phyloP scores from a whole-genome alignment of 2,888 invertebrate species.

The Ceratothoa steindachneri region DNA sequence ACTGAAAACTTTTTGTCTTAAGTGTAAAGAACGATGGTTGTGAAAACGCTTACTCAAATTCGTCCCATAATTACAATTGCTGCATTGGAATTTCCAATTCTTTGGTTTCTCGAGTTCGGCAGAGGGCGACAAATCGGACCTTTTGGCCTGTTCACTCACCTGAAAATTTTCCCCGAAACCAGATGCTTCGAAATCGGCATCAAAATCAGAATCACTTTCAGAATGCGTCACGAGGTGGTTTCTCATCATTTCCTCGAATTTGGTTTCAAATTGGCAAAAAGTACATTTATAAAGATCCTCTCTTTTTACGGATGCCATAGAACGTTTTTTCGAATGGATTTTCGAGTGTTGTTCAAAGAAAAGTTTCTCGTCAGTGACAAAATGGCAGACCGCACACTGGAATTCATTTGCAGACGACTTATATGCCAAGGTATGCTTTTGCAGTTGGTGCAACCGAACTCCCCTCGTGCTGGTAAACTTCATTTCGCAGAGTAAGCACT shows the following conservation, averaged over 20 bases:
- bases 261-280: background rate
- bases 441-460: background rate
- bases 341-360: background rate
- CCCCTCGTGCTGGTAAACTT: background rate
- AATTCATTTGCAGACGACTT: background rate
- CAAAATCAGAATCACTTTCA: background rate
- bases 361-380: background rate
- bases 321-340: background rate
- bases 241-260: background rate
- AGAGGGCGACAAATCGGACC: background rate
- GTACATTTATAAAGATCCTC: background rate
- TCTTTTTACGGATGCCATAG: background rate
- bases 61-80: background rate
- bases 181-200: background rate
- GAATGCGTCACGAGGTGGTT: background rate
- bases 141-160: background rate
- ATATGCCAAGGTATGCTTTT: background rate
- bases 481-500: background rate
- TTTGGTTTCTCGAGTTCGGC: background rate
- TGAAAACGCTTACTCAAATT: background rate
- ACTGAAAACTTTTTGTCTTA: background rate
- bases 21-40: background rate
- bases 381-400: background rate
- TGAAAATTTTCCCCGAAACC: background rate
- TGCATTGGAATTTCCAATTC: background rate